Percentiles rank a stretch among this genome's conserved stretches.
phyloP scores from a whole-genome alignment of 2,888 invertebrate genomes.

The Teleogryllus oceanicus region DNA sequence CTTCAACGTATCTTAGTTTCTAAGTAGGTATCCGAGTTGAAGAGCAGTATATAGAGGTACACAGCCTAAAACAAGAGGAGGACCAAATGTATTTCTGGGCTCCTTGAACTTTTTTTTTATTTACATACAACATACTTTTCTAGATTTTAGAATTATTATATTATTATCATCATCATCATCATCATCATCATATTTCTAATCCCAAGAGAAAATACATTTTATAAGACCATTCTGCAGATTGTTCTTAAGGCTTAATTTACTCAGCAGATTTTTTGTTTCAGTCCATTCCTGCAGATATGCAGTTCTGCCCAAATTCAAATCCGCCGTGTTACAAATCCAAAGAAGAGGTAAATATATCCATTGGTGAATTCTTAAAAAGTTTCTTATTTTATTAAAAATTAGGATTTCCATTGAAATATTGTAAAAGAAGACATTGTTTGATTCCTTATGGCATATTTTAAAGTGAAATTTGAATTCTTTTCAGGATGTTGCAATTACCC shows the following conservation, averaged over 20 bases:
- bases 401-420: neutral
- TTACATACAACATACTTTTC: no score
- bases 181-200: neutral
- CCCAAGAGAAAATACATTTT: no score
- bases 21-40: no score
- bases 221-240: no score
- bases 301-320: conserved; percentile 96
- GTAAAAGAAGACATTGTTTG: neutral
- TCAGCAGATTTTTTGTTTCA: conserved; percentile 47
- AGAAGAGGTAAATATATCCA: conserved; percentile 65
- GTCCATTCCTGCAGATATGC: conserved; percentile 99
- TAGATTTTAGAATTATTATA: no score
- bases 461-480: conserved; percentile 28
- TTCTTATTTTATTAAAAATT: conserved; percentile 40
- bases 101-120: no score
- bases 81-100: no score
- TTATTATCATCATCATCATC: no score
- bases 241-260: no score
- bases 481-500: conserved; percentile 89
- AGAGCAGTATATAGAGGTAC: no score
- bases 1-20: no score
- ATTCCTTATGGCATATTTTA: conserved; percentile 31
- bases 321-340: conserved; percentile 98
- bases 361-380: neutral
- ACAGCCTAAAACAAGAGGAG: no score